A percentile compares a stretch with the other conserved stretches of the same genome.
phyloP scores from a whole-genome alignment of 2,888 invertebrate genomes.

The Halictus ligatus region DNA sequence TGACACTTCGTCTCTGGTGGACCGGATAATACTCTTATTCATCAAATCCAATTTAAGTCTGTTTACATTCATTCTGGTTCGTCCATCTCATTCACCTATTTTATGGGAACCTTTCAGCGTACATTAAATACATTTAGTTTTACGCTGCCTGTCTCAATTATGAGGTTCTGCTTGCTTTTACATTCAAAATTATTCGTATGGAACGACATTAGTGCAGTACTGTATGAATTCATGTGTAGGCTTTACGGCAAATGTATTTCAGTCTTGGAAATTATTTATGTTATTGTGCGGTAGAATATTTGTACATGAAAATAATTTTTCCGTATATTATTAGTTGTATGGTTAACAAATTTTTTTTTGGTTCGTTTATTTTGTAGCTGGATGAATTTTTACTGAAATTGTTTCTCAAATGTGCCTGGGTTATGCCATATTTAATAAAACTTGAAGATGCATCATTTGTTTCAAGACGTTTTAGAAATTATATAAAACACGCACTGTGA shows the following conservation, averaged over 20 bases:
- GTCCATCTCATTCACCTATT: neutral
- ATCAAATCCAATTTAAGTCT: neutral
- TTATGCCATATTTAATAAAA: too few species aligned
- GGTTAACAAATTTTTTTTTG: too few species aligned
- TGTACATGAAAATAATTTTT: neutral
- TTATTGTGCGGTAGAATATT: too few species aligned
- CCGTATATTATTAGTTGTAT: too few species aligned
- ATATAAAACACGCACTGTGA: too few species aligned
- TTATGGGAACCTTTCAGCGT: neutral
- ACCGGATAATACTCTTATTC: neutral
- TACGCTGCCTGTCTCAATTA: neutral
- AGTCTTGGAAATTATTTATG: too few species aligned
- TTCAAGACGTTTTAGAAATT: too few species aligned
- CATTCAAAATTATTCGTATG: neutral
- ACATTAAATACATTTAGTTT: neutral
- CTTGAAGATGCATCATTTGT: too few species aligned
- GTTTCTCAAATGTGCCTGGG: too few species aligned
- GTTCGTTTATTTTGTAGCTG: too few species aligned
- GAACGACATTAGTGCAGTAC: neutral
- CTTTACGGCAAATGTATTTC: too few species aligned
- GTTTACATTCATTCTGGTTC: neutral
- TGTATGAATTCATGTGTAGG: neutral
- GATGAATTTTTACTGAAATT: too few species aligned
- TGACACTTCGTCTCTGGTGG: neutral
- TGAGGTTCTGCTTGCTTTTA: neutral